These are phyloP conservation scores for Orthochromis indermauri DNA, from an alignment of 2,113 vertebrate species.

Conservation along the genomic window DNA sequence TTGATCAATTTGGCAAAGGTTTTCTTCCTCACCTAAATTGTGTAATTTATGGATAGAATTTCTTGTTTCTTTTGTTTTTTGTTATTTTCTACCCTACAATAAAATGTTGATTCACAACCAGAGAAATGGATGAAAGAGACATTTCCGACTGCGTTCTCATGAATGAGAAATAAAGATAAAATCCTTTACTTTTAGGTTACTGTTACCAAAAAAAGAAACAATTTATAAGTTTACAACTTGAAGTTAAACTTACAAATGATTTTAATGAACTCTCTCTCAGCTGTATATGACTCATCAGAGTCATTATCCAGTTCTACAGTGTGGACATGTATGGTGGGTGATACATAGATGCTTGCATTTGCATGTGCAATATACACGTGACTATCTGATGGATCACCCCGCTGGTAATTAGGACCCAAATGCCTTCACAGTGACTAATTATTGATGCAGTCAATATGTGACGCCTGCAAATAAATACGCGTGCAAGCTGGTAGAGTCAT, in stretches of 20 bases:
- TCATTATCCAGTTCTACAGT: neutral
- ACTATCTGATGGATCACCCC: conserved; percentile 37
- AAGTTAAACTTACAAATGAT: neutral
- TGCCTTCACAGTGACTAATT: conserved; percentile 54
- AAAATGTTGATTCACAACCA: neutral
- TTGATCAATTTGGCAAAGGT: neutral
- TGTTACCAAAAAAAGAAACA: neutral
- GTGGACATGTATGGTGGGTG: neutral
- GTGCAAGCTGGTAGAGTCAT: neutral
- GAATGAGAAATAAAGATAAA: neutral
- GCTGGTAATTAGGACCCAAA: conserved; percentile 53
- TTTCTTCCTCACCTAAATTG: neutral
- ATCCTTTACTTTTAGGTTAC: neutral
- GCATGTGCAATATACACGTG: conserved; percentile 10
- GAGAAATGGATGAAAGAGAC: neutral
- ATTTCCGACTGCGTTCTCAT: accelerated
- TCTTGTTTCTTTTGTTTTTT: neutral
- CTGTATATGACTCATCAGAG: neutral
- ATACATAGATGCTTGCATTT: neutral
- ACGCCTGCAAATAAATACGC: conserved; percentile 50
- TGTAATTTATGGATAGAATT: neutral
- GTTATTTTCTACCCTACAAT: neutral
- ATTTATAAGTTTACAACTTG: neutral
- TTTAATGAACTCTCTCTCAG: neutral
- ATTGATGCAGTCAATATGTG: conserved; percentile 53